These are phyloP conservation scores for Sus cebifrons DNA, from an alignment of 2,797 vertebrate genomes.

Conservation along the genomic window DNA sequence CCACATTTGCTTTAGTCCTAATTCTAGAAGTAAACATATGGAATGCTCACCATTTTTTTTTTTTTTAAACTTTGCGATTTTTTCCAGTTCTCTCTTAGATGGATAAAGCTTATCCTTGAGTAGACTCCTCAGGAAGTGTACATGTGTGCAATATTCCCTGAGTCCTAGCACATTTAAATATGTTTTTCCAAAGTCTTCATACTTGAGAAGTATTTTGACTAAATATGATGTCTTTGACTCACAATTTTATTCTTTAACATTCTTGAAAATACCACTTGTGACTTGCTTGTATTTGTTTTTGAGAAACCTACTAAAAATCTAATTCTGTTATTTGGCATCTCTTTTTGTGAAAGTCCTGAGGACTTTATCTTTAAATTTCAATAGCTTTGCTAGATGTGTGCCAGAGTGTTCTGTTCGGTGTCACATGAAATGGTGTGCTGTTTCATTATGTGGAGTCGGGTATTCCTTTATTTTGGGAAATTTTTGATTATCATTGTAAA, in stretches of 20 bases:
- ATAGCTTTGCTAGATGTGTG: neutral
- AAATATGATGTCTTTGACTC: neutral
- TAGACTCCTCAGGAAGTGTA: neutral
- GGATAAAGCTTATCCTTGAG: neutral
- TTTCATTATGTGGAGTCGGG: neutral
- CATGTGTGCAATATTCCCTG: neutral
- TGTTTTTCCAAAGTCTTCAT: neutral
- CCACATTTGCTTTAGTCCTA: neutral
- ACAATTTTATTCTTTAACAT: neutral
- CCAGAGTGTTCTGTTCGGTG: neutral
- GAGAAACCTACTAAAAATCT: neutral
- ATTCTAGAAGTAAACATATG: neutral
- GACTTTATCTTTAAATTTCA: neutral
- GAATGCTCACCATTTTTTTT: neutral
- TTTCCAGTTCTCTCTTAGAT: neutral
- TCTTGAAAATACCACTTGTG: neutral
- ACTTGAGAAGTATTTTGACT: neutral
- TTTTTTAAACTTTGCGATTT: neutral
- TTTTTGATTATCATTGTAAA: slow-evolving; percentile 4
- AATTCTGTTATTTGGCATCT: neutral
- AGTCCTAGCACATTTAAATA: neutral
- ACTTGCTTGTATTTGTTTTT: neutral
- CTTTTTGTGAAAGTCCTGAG: neutral
- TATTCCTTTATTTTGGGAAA: neutral
- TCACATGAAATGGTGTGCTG: neutral